phyloP scores from a whole-genome alignment of 2,888 invertebrate species.

The Pollenia labialis region DNA sequence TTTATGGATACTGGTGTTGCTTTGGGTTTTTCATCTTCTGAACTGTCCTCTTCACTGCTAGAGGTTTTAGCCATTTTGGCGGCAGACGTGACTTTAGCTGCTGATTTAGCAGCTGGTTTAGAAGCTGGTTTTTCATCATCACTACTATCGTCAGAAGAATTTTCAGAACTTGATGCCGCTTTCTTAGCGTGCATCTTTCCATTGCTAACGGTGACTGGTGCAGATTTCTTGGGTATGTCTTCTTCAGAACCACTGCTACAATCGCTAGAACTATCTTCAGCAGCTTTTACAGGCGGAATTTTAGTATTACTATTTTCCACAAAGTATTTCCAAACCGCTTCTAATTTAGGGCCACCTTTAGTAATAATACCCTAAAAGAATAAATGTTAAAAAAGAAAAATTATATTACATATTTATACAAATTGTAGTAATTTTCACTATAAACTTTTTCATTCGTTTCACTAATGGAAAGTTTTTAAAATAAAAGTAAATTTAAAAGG shows the following conservation, averaged over 20 bases:
- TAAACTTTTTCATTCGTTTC: too few species aligned
- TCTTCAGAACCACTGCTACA: conserved; percentile 80
- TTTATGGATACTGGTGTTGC: conserved; percentile 74
- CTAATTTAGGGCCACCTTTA: conserved; percentile 88
- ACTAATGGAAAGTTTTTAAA: too few species aligned
- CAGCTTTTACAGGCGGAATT: conserved; percentile 80
- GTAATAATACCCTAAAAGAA: conserved; percentile 86
- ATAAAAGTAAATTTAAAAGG: too few species aligned
- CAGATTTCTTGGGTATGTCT: conserved; percentile 50
- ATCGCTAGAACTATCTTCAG: conserved; percentile 80
- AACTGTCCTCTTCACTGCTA: conserved; percentile 57
- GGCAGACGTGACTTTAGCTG: conserved; percentile 63
- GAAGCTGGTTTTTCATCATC: conserved; percentile 70
- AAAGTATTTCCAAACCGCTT: conserved; percentile 86
- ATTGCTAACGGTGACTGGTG: conserved; percentile 54
- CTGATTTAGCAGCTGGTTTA: conserved; percentile 41
- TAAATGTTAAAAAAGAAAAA: conserved; percentile 20
- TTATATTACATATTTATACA: too few species aligned
- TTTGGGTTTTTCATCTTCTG: conserved; percentile 69
- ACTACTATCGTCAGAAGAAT: conserved; percentile 77
- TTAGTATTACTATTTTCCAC: conserved; percentile 85
- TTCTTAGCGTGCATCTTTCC: conserved; percentile 55
- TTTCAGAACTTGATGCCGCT: conserved; percentile 58
- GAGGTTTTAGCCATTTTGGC: conserved; percentile 56
- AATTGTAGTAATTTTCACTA: too few species aligned